These are phyloP conservation scores for Cryptomyrus ogoouensis DNA, from an alignment of 2,113 vertebrate species.

Conservation along the genomic window DNA sequence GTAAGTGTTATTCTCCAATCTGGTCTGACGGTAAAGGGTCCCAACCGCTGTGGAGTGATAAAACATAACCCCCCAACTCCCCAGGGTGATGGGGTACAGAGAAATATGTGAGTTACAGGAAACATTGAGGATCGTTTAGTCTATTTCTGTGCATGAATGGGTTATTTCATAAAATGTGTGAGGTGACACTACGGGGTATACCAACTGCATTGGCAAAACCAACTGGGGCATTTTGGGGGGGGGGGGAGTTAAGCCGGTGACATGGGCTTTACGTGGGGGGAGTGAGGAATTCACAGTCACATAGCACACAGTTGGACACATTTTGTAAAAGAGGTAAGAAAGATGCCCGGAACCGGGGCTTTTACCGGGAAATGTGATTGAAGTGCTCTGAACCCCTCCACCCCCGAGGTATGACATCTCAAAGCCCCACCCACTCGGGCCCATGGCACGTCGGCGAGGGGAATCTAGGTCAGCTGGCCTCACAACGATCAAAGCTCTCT, in stretches of 20 bases:
- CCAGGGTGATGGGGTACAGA: not conserved
- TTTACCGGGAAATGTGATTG: not conserved
- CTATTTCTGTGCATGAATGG: not conserved
- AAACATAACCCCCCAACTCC: not conserved
- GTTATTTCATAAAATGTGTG: not conserved
- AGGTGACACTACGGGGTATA: not conserved
- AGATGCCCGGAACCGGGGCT: not conserved
- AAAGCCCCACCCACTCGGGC: not conserved
- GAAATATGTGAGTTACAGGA: not conserved
- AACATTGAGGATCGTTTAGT: not conserved
- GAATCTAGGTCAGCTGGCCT: conserved; percentile 47
- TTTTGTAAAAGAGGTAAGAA: not conserved
- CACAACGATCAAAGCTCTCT: conserved; percentile 52
- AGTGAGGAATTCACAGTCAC: not conserved
- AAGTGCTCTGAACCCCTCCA: not conserved
- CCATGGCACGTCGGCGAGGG: not conserved
- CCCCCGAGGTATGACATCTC: not conserved
- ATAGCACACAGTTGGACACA: not conserved
- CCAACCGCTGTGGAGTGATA: not conserved
- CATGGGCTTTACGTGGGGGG: not conserved
- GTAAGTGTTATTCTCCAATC: not conserved
- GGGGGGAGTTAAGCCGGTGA: not conserved
- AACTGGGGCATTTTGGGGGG: not conserved
- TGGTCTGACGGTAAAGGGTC: not conserved
- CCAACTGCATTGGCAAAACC: not conserved